Evolutionary conservation across 2,113 vertebrate genomes (phyloP).

Genomic region (Psilopsiagon aurifrons): DNA sequence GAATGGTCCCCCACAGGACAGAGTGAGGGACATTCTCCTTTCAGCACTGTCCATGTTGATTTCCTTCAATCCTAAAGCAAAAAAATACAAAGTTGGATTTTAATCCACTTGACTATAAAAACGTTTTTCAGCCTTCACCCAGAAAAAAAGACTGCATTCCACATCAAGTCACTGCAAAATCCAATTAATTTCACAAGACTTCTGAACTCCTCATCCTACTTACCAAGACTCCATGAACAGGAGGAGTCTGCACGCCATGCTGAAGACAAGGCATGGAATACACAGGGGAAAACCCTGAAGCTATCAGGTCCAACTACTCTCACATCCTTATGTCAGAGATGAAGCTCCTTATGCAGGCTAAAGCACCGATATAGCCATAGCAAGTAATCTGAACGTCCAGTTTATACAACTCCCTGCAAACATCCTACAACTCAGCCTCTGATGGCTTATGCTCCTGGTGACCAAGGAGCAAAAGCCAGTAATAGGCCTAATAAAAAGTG

Average conservation of each 20-base stretch:
- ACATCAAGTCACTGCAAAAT: neutral
- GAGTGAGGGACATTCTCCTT: neutral
- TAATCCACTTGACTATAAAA: neutral
- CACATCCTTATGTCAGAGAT: neutral
- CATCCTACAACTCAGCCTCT: neutral
- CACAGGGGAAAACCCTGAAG: neutral
- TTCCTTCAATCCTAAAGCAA: neutral
- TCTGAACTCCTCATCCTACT: neutral
- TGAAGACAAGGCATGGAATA: neutral
- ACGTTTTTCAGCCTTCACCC: neutral
- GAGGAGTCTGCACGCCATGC: neutral
- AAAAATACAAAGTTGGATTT: neutral
- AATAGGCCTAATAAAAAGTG: neutral
- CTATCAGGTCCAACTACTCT: neutral
- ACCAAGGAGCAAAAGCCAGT: neutral
- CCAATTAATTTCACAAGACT: neutral
- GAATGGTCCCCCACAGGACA: accelerated
- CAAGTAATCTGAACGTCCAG: neutral
- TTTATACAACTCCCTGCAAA: neutral
- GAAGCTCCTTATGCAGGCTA: neutral
- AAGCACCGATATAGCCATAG: neutral
- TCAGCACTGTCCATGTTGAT: neutral
- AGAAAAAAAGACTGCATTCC: neutral
- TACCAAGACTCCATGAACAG: neutral
- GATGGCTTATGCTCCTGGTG: neutral